phyloP scores from a whole-genome alignment of 2,888 invertebrate genomes.

The Iphiclides podalirius region DNA sequence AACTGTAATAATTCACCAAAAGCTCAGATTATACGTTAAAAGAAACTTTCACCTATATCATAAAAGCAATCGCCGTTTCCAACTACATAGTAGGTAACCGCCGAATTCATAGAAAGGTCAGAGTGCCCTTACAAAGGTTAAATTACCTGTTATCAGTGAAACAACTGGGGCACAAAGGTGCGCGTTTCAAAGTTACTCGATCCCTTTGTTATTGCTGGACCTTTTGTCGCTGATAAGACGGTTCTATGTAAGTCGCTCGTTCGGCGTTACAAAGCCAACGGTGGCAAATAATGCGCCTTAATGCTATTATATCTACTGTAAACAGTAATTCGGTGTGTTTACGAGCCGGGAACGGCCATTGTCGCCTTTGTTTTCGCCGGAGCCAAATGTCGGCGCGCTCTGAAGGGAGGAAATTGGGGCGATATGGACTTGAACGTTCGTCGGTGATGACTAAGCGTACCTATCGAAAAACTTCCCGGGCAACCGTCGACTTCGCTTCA shows the following conservation, averaged over 20 bases:
- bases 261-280: conserved; percentile 54
- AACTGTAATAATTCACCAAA: too few species aligned
- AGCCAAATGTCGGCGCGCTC: conserved; percentile 41
- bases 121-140: conserved; percentile 26
- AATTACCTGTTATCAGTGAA: conserved; percentile 19
- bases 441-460: conserved; percentile 25
- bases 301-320: conserved; percentile 56
- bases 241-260: conserved; percentile 18
- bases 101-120: conserved; percentile 28
- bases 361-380: conserved; percentile 46
- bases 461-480: too few species aligned
- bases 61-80: too few species aligned
- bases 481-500: too few species aligned
- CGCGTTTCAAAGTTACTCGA: conserved; percentile 11
- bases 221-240: conserved; percentile 20
- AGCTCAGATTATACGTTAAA: too few species aligned
- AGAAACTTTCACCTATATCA: too few species aligned
- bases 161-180: conserved; percentile 8
- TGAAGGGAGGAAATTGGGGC: conserved; percentile 31
- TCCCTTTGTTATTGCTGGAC: conserved; percentile 16
- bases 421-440: conserved; percentile 1
- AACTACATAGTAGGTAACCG: too few species aligned
- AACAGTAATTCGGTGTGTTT: conserved; percentile 52
- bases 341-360: conserved; percentile 38
- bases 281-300: conserved; percentile 63